Base-by-base conservation (phyloP, 2,888 invertebrate species). In the Amphipyra tragopoginis region DNA sequence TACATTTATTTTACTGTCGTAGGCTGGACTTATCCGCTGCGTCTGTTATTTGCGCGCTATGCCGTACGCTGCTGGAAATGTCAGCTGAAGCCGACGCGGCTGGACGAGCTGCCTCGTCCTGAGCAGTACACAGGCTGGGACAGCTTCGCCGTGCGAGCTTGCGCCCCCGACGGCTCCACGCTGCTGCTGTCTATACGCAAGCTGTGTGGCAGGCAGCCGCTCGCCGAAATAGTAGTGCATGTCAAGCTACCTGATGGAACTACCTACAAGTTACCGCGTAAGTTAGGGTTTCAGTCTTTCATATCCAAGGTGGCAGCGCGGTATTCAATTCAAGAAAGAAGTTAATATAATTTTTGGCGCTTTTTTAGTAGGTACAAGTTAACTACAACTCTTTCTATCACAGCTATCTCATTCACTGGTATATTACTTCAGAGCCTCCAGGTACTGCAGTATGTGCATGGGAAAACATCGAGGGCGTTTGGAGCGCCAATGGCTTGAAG, bases 401-500 rank as follows among this genome's bases (percentile, higher is more conserved):
- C 29, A 29, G 29, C 29, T 29, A 5, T 29, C 29, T 29, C 3
- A 29, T 29, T 29, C 29, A 5, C 29, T 3, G 29, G 5, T 29
- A 29, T 58, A 45, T 57, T 36, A 26, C 76, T 86, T 7, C 76
- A 96, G 95, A 94, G 69, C 95, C 96, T 76, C 96, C 96, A 7
- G 94, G 96, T 74, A 95, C 96, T 0, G 84, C 82, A 36, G 77
- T 91, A 7, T 88, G 89, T 0, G 85, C 86, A 4, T 93, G 93
- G 83, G 89, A 92, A 66, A 62, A 69, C 21, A 64, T 72, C 4
- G 74, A 83, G 5, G 85, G 83, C 1, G 87, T 88, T 10, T 96
- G 96, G 96, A 93, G 93, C 66, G 95, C 95, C 0, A 94, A 91
- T 14, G 96, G 96, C 0, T 84, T 97, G 42, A 95, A 95, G 72